Percentiles rank a stretch among this genome's conserved stretches.
These are phyloP conservation scores for Neodiprion lecontei DNA, from an alignment of 1,140 invertebrate species.

Conservation along the genomic window DNA sequence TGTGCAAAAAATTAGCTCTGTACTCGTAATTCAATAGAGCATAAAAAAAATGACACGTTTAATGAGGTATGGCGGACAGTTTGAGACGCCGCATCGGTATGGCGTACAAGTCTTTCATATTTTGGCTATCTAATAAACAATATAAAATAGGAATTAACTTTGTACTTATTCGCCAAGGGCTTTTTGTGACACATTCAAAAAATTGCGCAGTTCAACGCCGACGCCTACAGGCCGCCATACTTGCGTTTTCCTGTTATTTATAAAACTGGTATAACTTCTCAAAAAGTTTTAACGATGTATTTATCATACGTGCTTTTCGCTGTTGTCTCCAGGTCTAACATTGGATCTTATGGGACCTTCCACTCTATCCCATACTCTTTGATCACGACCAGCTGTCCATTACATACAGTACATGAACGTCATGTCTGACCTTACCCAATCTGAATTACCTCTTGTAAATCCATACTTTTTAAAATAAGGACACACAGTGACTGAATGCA, in stretches of 20 bases:
- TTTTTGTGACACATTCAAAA: background rate
- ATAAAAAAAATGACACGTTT: background rate
- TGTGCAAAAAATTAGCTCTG: background rate
- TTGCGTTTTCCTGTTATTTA: background rate
- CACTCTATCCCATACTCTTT: too few species aligned
- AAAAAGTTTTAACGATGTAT: background rate
- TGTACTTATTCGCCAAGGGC: background rate
- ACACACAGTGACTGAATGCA: too few species aligned
- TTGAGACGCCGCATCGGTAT: slow-evolving; percentile 4
- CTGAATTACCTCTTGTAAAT: too few species aligned
- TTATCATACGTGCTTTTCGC: too few species aligned
- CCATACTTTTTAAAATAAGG: too few species aligned
- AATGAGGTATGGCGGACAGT: background rate
- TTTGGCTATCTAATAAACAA: slow-evolving; percentile 1
- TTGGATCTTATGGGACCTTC: too few species aligned
- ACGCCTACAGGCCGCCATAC: background rate
- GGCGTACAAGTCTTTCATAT: background rate
- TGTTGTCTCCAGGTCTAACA: too few species aligned
- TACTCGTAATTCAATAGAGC: background rate
- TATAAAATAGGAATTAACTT: background rate
- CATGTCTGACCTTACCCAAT: too few species aligned
- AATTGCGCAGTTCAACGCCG: too few species aligned
- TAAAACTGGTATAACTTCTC: background rate
- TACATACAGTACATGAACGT: too few species aligned
- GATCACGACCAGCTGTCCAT: too few species aligned